Evolutionary conservation across 2,888 invertebrate species (phyloP).

Genomic region (Protodeltote pygarga): DNA sequence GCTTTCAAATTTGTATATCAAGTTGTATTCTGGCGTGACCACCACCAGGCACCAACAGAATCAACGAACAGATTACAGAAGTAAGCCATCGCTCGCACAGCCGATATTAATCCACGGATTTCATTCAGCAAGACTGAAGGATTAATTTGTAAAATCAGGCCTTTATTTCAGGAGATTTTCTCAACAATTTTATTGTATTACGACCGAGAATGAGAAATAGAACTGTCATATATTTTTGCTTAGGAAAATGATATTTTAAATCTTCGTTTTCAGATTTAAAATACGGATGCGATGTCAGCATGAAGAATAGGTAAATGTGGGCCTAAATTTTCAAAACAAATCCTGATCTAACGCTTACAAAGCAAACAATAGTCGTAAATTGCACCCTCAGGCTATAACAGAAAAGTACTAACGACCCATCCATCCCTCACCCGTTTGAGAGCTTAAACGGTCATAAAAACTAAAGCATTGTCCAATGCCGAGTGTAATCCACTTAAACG

Average conservation of each 20-base stretch:
- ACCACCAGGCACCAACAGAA: conserved; percentile 10
- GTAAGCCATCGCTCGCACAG: conserved; percentile 4
- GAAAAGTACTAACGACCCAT: conserved; percentile 65
- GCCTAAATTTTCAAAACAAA: conserved; percentile 22
- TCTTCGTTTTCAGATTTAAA: no score
- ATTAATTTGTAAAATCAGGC: neutral
- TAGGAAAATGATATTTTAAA: no score
- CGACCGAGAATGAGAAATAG: no score
- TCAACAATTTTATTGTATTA: neutral
- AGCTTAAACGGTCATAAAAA: conserved; percentile 70
- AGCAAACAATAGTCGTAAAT: conserved; percentile 64
- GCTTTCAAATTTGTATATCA: conserved; percentile 6
- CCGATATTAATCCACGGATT: conserved; percentile 12
- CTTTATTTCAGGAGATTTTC: neutral
- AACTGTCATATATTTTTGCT: no score
- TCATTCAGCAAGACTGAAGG: neutral
- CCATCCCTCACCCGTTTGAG: conserved; percentile 60
- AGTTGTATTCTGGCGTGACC: neutral
- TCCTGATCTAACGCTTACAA: conserved; percentile 45
- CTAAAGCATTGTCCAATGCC: conserved; percentile 69
- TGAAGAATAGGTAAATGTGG: conserved; percentile 3
- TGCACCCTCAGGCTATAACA: conserved; percentile 60
- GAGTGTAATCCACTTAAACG: conserved; percentile 72
- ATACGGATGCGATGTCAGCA: neutral
- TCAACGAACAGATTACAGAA: conserved; percentile 21